Conservation (phyloP, 2,113 vertebrate genomes). For the Ariopsis seemanni region DNA sequence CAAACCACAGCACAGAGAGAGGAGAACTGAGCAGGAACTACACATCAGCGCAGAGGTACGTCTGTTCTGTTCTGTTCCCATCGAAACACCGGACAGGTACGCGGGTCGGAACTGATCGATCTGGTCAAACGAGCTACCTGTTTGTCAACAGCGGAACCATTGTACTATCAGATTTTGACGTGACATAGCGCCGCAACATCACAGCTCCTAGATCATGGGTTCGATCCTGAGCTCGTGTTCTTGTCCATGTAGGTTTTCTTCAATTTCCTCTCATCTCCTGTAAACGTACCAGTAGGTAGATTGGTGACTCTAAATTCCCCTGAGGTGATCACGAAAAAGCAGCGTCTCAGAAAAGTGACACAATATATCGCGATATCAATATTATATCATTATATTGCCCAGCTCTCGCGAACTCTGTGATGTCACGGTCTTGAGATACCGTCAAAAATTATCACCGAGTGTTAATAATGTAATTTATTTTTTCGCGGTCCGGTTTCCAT, state of each 20-base stretch:
- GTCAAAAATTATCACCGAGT: not conserved
- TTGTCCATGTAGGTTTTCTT: not conserved
- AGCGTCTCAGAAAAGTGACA: not conserved
- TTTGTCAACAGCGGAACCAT: not conserved
- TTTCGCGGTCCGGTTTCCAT: too few species aligned
- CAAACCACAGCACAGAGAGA: slow-evolving; percentile 75
- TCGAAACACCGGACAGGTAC: not conserved
- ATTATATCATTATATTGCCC: not conserved
- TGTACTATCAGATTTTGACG: not conserved
- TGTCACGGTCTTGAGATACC: not conserved
- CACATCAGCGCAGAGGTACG: slow-evolving; percentile 78
- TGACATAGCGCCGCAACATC: not conserved
- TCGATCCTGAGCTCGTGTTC: not conserved
- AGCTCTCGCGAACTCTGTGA: not conserved
- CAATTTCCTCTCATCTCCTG: not conserved
- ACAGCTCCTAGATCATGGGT: not conserved
- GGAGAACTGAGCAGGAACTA: slow-evolving; percentile 70
- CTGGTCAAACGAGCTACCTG: not conserved
- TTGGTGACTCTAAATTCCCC: not conserved
- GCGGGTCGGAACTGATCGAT: too few species aligned
- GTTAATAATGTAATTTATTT: too few species aligned
- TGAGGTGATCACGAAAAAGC: not conserved
- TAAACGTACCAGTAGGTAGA: not conserved
- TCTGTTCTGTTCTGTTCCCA: not conserved
- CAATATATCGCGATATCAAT: too few species aligned